Conservation (phyloP, 1,140 invertebrate genomes). For the Ceratosolen solmsi region DNA sequence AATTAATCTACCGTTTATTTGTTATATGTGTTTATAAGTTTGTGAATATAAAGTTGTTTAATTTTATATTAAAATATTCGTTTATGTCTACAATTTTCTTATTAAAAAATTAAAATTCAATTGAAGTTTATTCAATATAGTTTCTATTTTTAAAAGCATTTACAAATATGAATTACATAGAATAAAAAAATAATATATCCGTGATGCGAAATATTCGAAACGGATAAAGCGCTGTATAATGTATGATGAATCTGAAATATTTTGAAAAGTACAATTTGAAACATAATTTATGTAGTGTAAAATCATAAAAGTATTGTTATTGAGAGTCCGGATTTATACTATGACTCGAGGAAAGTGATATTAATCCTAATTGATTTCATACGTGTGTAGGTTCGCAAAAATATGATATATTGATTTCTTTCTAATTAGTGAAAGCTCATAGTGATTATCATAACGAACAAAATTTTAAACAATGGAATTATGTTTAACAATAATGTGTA, state of each 20-base stretch:
- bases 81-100: too few species aligned
- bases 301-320: constrained; percentile 62
- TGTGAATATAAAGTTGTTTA: too few species aligned
- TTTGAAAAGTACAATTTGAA: constrained; percentile 71
- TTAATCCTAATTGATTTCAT: constrained; percentile 68
- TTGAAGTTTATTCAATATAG: too few species aligned
- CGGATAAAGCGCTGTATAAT: neutral
- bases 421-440: constrained; percentile 62
- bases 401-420: constrained; percentile 56
- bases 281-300: constrained; percentile 71
- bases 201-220: constrained; percentile 5
- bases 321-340: constrained; percentile 57
- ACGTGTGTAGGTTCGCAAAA: constrained; percentile 46
- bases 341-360: constrained; percentile 69
- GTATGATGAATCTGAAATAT: constrained; percentile 51
- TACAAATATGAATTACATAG: too few species aligned
- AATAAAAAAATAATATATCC: neutral
- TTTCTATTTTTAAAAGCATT: too few species aligned
- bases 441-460: constrained; percentile 34
- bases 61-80: too few species aligned
- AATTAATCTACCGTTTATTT: too few species aligned
- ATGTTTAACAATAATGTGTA: neutral
- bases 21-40: too few species aligned
- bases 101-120: too few species aligned
- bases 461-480: neutral